Evolutionary conservation across 2,888 invertebrate genomes (phyloP), one percentile per base, ranked within the genome.

Genomic region (Callyntrura guangdongensis): DNA sequence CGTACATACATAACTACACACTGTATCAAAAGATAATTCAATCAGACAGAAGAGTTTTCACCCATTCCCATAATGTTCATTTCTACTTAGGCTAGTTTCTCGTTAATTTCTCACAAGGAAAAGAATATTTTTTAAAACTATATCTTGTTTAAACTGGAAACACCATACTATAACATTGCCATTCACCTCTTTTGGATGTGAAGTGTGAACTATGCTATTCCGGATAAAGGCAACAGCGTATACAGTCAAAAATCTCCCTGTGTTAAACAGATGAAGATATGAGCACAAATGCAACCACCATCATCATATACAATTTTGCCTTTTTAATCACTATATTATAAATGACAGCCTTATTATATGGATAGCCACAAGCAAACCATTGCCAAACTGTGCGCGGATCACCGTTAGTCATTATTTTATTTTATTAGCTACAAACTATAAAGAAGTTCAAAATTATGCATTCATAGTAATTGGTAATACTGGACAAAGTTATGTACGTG

Each of bases 131-230:
- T 36, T 36, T 36, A 36, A 36, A 36, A 36, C 6, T 53, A 11
- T 53, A 53, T 6, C 53, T 53, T 53, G 53, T 53, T 11, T 53
- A 17, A 61, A 61, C 59, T 61, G 59, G 59, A 61, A 61, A n/a
- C 59, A 61, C n/a, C 3, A 61, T 14, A 47, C 11, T 47, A 47
- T 47, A 11, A n/a, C n/a, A n/a, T 36, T 36, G 36, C 36, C 36
- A 36, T 36, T 36, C 36, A 36, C 3, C 36, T 6, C 36, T 36
- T 36, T 36, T 36, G 36, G 36, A 36, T 36, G 2, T 36, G 36
- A 6, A 36, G 6, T 6, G 36, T 36, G 36, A 36, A 36, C 6
- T 53, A 14, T 53, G 9, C 53, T 53, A 53, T 9, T 53, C 1
- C 53, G n/a, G n/a, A n/a, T n/a, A n/a, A n/a, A n/a, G n/a, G n/a